Base-by-base conservation (phyloP, 1,140 invertebrate species). In the Drosophila trapezifrons region DNA sequence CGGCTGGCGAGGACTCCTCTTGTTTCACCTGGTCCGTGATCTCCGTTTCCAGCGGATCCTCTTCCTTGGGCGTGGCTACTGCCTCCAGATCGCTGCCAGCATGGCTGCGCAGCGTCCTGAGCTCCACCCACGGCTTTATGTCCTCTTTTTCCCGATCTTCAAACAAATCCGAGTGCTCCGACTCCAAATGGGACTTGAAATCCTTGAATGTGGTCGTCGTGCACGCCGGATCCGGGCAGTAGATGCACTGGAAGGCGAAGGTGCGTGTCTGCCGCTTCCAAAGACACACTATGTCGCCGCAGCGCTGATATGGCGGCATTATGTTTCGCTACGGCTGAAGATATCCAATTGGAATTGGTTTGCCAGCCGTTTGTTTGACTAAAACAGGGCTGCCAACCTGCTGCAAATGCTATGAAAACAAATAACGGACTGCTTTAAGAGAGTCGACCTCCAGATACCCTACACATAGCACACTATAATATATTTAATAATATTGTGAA, bases 251-350 rank as follows among this genome's bases (percentile, higher is more conserved):
- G 18, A 80, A 80, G 15, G 54, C 71, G 9, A 80, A 71, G 10
- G 32, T 46, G 27, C 58, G 54, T 8, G 32, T 8, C 22, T 56
- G 8, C 1, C 43, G 35, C 37, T 56, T 71, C 43, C 22, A 17
- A 2, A 64, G 43, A 20, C 64, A 80, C 13, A 80, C 65, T 37
- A 76, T 76, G 5, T 80, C 71, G 17, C 72, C 78, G 52, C 74
- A 82, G 13, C 46, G 40, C 9, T 65, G 42, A 29, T 76, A 62
- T 4, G 62, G 70, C 58, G 64, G 54, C 78, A 71, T 76, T 35
- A n/a, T 40, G 29, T 18, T 25, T 18, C 2, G 49, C 7, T 20
- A 8, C 4, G 2, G 12, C 37, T 4, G 15, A 1, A 2, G 18
- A 15, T 54, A 10, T 57, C 0, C 25, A 63, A 10, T 37, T 15